Percentiles rank a stretch among this genome's conserved stretches.
These are phyloP conservation scores for Argentina silus DNA, from an alignment of 2,797 vertebrate species.

Conservation along the genomic window DNA sequence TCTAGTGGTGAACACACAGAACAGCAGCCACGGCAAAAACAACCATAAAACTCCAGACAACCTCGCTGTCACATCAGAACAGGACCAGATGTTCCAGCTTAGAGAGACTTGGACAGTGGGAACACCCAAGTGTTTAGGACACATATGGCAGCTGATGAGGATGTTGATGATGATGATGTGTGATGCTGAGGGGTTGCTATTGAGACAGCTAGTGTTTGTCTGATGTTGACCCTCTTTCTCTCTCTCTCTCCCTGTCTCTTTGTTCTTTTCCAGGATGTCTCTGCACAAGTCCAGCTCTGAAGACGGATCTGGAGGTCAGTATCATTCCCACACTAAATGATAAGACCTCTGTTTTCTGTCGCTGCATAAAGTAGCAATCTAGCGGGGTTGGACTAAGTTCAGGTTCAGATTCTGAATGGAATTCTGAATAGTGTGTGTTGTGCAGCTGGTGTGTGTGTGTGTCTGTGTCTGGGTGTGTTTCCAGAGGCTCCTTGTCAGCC, in stretches of 20 bases:
- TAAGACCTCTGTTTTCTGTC: not conserved
- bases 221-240: not conserved
- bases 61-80: too few species aligned
- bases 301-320: slow-evolving; percentile 92
- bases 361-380: not conserved
- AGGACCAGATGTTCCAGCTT: not conserved
- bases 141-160: not conserved
- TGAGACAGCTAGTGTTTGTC: not conserved
- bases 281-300: slow-evolving; percentile 97
- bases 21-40: slow-evolving; percentile 23
- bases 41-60: not conserved
- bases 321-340: not conserved
- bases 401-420: too few species aligned
- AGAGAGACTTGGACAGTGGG: slow-evolving; percentile 1
- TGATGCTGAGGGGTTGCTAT: not conserved
- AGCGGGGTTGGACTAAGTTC: not conserved
- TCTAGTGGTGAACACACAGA: slow-evolving; percentile 58
- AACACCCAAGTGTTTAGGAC: not conserved
- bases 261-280: slow-evolving; percentile 78
- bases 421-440: too few species aligned
- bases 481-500: too few species aligned
- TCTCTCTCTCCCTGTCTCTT: slow-evolving; percentile 29
- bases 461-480: too few species aligned
- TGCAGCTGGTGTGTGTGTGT: too few species aligned
- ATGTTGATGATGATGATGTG: not conserved